These are phyloP conservation scores for Mesochorus sp. DNA, from an alignment of 2,888 invertebrate species.

Conservation along the genomic window DNA sequence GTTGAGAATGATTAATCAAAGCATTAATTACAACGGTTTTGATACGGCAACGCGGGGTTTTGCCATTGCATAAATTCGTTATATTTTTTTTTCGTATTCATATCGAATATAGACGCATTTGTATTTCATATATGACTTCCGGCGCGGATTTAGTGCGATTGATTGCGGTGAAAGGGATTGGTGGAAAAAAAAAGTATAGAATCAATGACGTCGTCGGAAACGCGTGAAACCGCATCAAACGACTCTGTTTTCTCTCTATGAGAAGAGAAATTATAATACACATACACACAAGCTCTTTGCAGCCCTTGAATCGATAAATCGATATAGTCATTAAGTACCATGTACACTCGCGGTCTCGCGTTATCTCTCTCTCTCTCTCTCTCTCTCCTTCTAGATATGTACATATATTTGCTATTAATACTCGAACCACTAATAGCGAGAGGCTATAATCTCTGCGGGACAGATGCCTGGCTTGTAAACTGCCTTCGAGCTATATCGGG, in stretches of 20 bases:
- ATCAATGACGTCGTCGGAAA: conserved; percentile 21
- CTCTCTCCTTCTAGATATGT: conserved; percentile 16
- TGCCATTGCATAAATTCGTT: not conserved
- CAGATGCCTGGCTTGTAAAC: conserved; percentile 65
- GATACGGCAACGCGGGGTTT: conserved; percentile 8
- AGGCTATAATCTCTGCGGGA: conserved; percentile 68
- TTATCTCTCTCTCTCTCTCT: conserved; percentile 43
- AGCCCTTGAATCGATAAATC: conserved; percentile 66
- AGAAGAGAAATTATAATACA: conserved; percentile 26
- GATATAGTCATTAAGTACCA: conserved; percentile 65
- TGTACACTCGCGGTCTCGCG: conserved; percentile 60
- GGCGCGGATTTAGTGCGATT: conserved; percentile 14
- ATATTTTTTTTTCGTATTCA: conserved; percentile 12
- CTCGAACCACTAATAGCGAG: conserved; percentile 65
- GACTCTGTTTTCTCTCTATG: conserved; percentile 29
- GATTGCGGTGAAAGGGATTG: conserved; percentile 10
- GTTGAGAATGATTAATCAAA: conserved; percentile 39
- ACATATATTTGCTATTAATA: conserved; percentile 66
- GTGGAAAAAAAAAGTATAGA: not conserved
- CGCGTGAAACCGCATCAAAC: conserved; percentile 36
- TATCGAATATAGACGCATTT: not conserved
- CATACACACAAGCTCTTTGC: not conserved
- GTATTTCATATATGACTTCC: conserved; percentile 28
- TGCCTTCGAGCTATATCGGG: conserved; percentile 59
- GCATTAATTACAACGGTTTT: conserved; percentile 40